A percentile compares a stretch with the other conserved stretches of the same genome.
These are phyloP conservation scores for Salpingus planirostris DNA, from an alignment of 2,888 invertebrate species.

Conservation along the genomic window DNA sequence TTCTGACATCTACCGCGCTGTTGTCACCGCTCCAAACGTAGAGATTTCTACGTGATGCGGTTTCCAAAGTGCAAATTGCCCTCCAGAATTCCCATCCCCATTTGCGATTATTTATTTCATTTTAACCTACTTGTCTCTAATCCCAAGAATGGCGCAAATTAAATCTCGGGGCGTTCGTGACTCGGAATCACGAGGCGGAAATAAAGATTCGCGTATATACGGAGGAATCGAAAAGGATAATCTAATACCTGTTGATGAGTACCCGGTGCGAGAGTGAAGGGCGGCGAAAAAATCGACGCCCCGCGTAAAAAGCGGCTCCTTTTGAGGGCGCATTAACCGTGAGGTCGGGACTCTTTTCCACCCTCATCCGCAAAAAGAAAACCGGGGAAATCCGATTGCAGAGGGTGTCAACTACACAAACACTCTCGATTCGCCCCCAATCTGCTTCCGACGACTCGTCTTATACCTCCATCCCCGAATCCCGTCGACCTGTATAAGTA, in stretches of 20 bases:
- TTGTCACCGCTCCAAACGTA: conserved; percentile 41
- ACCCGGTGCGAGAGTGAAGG: conserved; percentile 4
- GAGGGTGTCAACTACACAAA: conserved; percentile 40
- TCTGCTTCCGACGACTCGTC: no score
- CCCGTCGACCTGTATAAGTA: conserved; percentile 31
- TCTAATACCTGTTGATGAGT: conserved; percentile 34
- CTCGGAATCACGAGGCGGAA: conserved; percentile 1
- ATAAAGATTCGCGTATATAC: no score
- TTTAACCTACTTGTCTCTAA: conserved; percentile 27
- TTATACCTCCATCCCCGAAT: conserved; percentile 31
- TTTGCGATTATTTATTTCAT: conserved; percentile 36
- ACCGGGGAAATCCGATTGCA: conserved; percentile 36
- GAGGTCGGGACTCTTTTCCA: conserved; percentile 15
- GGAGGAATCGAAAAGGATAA: conserved; percentile 17
- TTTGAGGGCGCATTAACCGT: conserved; percentile 25
- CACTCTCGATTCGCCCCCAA: conserved; percentile 37
- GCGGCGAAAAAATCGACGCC: conserved; percentile 26
- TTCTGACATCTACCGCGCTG: conserved; percentile 42
- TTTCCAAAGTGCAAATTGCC: conserved; percentile 42
- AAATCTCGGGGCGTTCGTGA: conserved; percentile 7
- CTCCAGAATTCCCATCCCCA: conserved; percentile 26
- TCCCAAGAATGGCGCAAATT: conserved; percentile 11
- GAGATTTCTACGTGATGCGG: conserved; percentile 44
- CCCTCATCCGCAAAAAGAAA: conserved; percentile 26
- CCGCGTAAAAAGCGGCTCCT: conserved; percentile 31